phyloP scores from a whole-genome alignment of 2,797 vertebrate species.

The Jordanella pulchra region DNA sequence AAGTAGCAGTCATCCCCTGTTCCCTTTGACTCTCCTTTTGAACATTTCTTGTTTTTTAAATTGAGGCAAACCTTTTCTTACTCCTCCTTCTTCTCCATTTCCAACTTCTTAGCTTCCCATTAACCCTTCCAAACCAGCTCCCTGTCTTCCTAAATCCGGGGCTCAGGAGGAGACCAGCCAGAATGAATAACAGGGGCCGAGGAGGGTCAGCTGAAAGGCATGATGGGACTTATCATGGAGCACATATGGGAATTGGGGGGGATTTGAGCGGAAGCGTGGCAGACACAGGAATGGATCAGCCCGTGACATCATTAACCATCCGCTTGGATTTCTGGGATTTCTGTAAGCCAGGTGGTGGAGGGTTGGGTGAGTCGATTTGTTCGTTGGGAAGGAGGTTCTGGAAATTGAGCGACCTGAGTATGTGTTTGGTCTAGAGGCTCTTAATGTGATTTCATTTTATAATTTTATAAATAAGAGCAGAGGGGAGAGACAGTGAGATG shows the following conservation, averaged over 20 bases:
- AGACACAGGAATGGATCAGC: constrained; percentile 77
- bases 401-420: constrained; percentile 14
- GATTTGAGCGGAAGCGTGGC: constrained; percentile 72
- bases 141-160: constrained; percentile 51
- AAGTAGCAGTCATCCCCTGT: constrained; percentile 28
- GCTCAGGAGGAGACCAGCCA: constrained; percentile 53
- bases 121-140: constrained; percentile 68
- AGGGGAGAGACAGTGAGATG: background rate
- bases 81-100: constrained; percentile 39
- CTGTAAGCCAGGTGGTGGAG: constrained; percentile 67
- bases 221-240: constrained; percentile 78
- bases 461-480: constrained; percentile 22
- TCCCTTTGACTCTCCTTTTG: constrained; percentile 24
- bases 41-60: constrained; percentile 47
- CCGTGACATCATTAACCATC: constrained; percentile 82
- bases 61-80: constrained; percentile 37
- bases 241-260: constrained; percentile 73
- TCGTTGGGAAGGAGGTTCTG: constrained; percentile 10
- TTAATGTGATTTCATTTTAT: constrained; percentile 33
- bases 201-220: constrained; percentile 75
- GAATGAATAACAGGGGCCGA: constrained; percentile 59
- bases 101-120: constrained; percentile 62
- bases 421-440: constrained; percentile 35
- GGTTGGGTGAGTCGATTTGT: constrained; percentile 45
- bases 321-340: constrained; percentile 75